These are phyloP conservation scores for Actinemys pallida DNA, from an alignment of 2,113 vertebrate genomes.

Conservation along the genomic window DNA sequence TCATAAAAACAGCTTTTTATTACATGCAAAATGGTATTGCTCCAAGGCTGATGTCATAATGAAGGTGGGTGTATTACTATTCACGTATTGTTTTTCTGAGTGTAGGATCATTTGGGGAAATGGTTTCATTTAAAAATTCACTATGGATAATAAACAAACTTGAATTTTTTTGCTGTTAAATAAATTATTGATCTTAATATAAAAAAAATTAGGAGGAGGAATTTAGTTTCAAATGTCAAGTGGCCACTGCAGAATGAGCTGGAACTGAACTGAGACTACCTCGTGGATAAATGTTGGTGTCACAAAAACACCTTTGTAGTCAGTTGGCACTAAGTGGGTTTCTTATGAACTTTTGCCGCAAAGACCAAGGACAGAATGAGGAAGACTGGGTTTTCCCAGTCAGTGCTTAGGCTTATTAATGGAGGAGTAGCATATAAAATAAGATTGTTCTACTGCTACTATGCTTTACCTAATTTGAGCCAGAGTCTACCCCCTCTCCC, in stretches of 20 bases:
- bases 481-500: neutral
- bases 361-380: neutral
- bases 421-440: neutral
- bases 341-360: neutral
- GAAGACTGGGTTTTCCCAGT: neutral
- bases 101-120: slow-evolving; percentile 68
- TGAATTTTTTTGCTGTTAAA: slow-evolving; percentile 55
- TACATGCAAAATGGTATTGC: slow-evolving; percentile 52
- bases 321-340: neutral
- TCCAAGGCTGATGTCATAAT: slow-evolving; percentile 68
- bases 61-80: slow-evolving; percentile 59
- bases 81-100: slow-evolving; percentile 56
- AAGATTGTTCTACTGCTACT: neutral
- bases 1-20: slow-evolving; percentile 66
- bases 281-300: slow-evolving; percentile 43
- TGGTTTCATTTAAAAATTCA: slow-evolving; percentile 71
- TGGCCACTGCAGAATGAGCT: slow-evolving; percentile 37
- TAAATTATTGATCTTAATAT: neutral
- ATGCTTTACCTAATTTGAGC: neutral
- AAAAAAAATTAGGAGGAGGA: slow-evolving; percentile 18
- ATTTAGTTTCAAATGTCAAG: slow-evolving; percentile 44
- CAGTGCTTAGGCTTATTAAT: neutral
- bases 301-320: neutral
- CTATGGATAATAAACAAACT: slow-evolving; percentile 41
- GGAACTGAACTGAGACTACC: slow-evolving; percentile 23